These are phyloP conservation scores for Aptenodytes patagonicus DNA, from an alignment of 2,113 vertebrate species.

Conservation along the genomic window DNA sequence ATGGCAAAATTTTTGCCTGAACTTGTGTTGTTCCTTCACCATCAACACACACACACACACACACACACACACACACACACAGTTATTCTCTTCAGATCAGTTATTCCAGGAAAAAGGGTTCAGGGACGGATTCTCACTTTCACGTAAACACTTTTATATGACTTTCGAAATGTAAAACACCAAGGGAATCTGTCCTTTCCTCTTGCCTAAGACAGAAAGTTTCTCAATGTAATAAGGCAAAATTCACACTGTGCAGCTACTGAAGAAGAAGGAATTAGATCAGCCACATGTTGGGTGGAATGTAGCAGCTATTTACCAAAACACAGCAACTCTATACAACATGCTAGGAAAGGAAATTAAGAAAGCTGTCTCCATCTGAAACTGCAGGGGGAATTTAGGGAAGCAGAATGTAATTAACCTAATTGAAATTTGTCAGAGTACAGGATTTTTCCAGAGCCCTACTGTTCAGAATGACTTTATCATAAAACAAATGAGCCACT, in stretches of 20 bases:
- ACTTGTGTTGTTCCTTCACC: background rate
- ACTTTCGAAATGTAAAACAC: background rate
- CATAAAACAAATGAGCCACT: slow-evolving; percentile 12
- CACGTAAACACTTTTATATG: background rate
- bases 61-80: background rate
- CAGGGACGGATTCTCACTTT: background rate
- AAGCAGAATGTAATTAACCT: slow-evolving; percentile 34
- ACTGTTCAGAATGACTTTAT: background rate
- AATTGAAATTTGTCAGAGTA: slow-evolving; percentile 18
- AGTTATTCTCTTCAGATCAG: background rate
- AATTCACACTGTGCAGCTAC: background rate
- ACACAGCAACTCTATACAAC: background rate
- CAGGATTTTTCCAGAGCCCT: background rate
- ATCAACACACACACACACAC: too few relatives aligned
- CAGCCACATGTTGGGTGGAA: background rate
- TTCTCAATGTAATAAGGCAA: background rate
- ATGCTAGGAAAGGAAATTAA: slow-evolving; percentile 26
- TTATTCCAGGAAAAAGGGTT: background rate
- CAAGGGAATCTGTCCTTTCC: background rate
- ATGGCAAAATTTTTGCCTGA: background rate
- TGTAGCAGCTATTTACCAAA: background rate
- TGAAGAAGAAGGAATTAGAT: slow-evolving; percentile 7
- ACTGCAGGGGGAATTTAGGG: background rate
- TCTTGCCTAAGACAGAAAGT: background rate
- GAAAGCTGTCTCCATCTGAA: slow-evolving; percentile 1